Evolutionary conservation across 2,113 vertebrate genomes (phyloP).

Genomic region (Tauraco erythrolophus): DNA sequence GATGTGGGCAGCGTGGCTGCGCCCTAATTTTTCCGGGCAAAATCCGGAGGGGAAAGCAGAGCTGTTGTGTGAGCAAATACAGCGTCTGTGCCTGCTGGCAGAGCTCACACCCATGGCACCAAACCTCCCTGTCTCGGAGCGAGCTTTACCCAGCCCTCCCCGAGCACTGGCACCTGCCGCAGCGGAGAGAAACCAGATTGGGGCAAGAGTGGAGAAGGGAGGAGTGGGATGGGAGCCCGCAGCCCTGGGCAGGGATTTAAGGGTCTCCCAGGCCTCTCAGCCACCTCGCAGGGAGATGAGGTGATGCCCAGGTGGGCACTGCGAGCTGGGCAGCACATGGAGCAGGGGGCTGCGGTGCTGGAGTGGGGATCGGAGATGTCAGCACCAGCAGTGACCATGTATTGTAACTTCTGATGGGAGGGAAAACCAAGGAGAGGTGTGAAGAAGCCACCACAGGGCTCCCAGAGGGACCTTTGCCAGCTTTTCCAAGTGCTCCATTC

Average conservation of each 20-base stretch:
- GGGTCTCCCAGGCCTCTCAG: background rate
- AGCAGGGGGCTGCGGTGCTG: background rate
- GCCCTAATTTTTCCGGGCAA: constrained; percentile 19
- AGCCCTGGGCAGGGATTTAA: accelerated
- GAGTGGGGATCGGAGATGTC: background rate
- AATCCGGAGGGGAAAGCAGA: constrained; percentile 18
- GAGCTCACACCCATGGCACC: constrained; percentile 1
- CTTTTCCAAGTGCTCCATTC: background rate
- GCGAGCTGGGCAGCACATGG: accelerated
- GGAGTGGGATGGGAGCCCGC: accelerated
- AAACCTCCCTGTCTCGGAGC: accelerated
- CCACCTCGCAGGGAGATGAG: accelerated
- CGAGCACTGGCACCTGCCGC: background rate
- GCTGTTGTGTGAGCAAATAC: constrained; percentile 2
- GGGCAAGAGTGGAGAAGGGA: background rate
- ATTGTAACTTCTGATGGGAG: background rate
- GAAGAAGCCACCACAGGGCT: background rate
- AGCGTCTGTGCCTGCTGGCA: constrained; percentile 19
- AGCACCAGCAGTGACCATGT: accelerated
- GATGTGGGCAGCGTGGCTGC: background rate
- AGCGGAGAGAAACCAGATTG: accelerated
- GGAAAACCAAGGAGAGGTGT: background rate
- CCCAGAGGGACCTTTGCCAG: background rate
- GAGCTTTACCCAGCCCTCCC: background rate
- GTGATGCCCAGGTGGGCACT: accelerated